Evolutionary conservation across 2,113 vertebrate species (phyloP), one percentile per base, ranked within the genome.

Genomic region (Pontoporia blainvillei): DNA sequence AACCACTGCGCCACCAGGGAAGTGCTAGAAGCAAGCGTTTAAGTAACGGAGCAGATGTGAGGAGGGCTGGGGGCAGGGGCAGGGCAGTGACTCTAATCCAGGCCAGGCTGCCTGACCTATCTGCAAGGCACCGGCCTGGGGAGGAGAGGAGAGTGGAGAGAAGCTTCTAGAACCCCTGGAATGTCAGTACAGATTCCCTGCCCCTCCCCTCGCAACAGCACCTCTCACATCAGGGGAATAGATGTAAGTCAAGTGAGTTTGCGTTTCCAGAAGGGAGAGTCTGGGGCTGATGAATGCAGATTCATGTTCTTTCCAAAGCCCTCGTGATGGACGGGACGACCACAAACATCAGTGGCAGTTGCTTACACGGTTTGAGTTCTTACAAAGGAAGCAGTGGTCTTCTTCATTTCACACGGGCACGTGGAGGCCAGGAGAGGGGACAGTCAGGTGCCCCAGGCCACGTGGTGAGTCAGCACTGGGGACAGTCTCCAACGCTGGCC

Each of bases 1-100:
- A 39, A 39, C 39, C 39, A 39, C 39, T 39, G 39, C 39, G 4
- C 39, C 39, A 39, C 39, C 39, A 39, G 39, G 39, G 39, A 39
- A 39, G 31, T 76, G 18, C 46, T 29, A 52, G 44, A 52, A 46
- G 34, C 46, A 54, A n/a, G 75, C 11, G 23, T 78, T 78, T 78
- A 52, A 95, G 87, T 91, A 87, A 86, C 89, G 62, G 57, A 97
- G 91, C 96, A 84, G 66, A 13, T 88, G 12, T 91, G n/a, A 88
- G 67, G 86, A 96, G 96, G 49, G 29, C 31, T 20, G 0, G 8
- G 67, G 57, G 23, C 12, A 23, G 61, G 46, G 25, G 7, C 23
- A 25, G 0, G 0, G 73, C 44, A 44, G 44, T 2, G 8, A 9
- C 73, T 52, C 3, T 31, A 86, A 49, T 59, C 18, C 34, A 57